Base-by-base conservation (phyloP, 2,113 vertebrate genomes). In the Cephalopholis sonnerati region DNA sequence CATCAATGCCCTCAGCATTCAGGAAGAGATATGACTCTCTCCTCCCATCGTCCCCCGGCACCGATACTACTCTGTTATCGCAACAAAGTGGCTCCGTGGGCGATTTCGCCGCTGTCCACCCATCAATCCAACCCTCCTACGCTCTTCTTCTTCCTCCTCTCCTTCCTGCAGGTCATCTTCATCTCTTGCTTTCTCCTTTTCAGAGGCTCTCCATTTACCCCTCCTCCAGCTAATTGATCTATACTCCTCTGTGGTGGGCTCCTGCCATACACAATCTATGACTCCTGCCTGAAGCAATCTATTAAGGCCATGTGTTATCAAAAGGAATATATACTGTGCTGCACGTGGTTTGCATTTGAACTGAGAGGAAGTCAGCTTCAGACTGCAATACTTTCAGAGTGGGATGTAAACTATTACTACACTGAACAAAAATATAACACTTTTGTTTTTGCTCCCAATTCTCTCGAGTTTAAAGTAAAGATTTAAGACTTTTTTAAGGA, bases 1-100 rank as follows among this genome's bases (percentile, higher is more conserved):
- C 64, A 61, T 22, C 50, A 53, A 29, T n/a, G 63, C 78, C 61
- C 24, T 3, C 50, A 68, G 85, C 77, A 55, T 48, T 57, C 74
- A 73, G 71, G 65, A 66, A 53, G 58, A 85, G 74, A 86, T 82
- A 77, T 2, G 72, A 57, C 63, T 76, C 54, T 64, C 83, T 50
- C 62, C 66, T 55, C 75, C 77, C 71, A 39, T 77, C 77, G 15
- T 73, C 54, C 58, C 6, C 12, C 1, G 0, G 86, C 27, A 4
- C 44, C 66, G 79, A 82, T 74, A 72, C 68, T 25, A 67, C 83
- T 83, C 80, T 83, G 90, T 91, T 93, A 90, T 93, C 91, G 79
- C 74, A 86, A 87, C 88, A 88, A 88, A 93, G 89, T 80, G 81
- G 61, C 81, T 83, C 87, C 58, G 54, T 65, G 63, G 79, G 87